Evolutionary conservation across 2,888 invertebrate species (phyloP).

Genomic region (Caenorhabditis japonica): DNA sequence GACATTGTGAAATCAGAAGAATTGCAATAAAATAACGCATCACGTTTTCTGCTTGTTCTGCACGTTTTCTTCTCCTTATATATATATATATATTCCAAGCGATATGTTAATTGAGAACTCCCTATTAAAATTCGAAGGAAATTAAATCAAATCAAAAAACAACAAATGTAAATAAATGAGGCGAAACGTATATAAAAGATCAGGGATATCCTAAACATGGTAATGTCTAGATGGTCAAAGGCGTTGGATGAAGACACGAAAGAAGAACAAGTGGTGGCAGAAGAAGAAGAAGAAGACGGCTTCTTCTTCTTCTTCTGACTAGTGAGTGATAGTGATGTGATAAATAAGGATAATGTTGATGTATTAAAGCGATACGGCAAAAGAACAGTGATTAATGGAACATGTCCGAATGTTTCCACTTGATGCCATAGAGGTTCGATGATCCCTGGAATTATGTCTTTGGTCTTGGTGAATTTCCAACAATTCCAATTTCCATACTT

Average conservation of each 20-base stretch:
- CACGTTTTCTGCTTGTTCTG: too few species aligned
- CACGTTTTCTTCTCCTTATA: too few species aligned
- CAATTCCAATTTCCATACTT: too few species aligned
- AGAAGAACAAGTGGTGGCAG: too few species aligned
- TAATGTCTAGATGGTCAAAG: slow-evolving; percentile 44
- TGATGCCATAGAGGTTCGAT: background rate
- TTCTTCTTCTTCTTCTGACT: too few species aligned
- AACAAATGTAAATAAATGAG: background rate
- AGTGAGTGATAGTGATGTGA: background rate
- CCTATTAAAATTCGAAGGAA: too few species aligned
- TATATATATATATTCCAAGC: too few species aligned
- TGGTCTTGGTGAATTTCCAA: too few species aligned
- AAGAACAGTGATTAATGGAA: background rate
- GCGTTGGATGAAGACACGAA: too few species aligned
- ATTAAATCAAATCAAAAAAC: too few species aligned
- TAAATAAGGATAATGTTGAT: background rate
- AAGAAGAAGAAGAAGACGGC: background rate
- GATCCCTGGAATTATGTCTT: background rate
- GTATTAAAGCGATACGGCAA: background rate
- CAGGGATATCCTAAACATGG: slow-evolving; percentile 13
- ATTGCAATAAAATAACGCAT: slow-evolving; percentile 9
- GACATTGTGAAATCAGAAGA: too few species aligned
- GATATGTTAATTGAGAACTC: too few species aligned
- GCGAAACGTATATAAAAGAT: slow-evolving; percentile 17
- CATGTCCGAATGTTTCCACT: background rate